Base-by-base conservation (phyloP, 2,113 vertebrate species). In the Lepisosteus oculatus region DNA sequence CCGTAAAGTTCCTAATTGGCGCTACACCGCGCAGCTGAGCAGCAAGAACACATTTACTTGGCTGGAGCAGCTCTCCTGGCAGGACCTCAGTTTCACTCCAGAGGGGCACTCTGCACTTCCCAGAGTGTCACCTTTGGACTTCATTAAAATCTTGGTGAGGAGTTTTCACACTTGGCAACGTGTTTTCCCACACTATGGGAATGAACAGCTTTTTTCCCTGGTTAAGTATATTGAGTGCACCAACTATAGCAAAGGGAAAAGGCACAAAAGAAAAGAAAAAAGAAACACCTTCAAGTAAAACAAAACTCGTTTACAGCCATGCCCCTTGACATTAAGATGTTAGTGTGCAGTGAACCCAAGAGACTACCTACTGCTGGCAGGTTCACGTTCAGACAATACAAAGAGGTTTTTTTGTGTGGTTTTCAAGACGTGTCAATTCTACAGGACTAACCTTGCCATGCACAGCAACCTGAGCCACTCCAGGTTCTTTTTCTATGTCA, bases 51-150 rank as follows among this genome's bases (percentile, higher is more conserved):
- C 74, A 69, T 59, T 47, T 70, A 43, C 45, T 61, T 76, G 64
- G 67, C 55, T 6, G 43, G 62, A 63, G 57, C 14, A 63, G 72
- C 61, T 61, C n/a, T 47, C 55, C 55, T 70, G 11, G 51, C 17
- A 29, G 41, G 62, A 55, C 15, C n/a, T 17, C 13, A 42, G 55
- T 57, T 55, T n/a, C 47, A 9, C 47, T 51, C 47, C 47, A 74
- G 43, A 69, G 57, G 17, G 29, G 59, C 61, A 51, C 69, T 68
- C 68, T 74, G 69, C 72, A 72, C 74, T 72, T 67, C 73, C 72
- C 68, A 55, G 61, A 56, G 55, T 55, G 67, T 81, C 70, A 78
- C 74, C 80, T 77, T 74, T 75, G 69, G 76, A 85, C 77, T 79
- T 76, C 62, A 80, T 82, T 81, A 73, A 81, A 80, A 76, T 68